phyloP scores from a whole-genome alignment of 2,113 vertebrate genomes.

The Mormyrus iriodes region DNA sequence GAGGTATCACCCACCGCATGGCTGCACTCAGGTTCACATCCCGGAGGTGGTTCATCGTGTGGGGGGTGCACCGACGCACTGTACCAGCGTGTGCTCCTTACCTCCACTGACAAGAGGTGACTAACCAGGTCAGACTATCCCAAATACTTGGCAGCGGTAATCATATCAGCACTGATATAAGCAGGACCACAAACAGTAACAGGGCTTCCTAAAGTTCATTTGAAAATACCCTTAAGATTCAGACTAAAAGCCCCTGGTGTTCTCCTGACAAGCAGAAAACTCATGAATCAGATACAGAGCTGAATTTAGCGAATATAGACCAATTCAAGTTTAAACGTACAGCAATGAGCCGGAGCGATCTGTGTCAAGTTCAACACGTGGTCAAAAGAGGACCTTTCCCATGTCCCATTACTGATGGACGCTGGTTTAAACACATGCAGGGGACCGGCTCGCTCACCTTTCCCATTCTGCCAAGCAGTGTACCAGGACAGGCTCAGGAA shows the following conservation, averaged over 20 bases:
- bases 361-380: background rate
- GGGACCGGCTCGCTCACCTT: slow-evolving; percentile 67
- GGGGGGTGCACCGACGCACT: no score
- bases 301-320: background rate
- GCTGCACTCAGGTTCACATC: no score
- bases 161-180: background rate
- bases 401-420: background rate
- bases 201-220: background rate
- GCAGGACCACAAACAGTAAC: background rate
- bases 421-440: background rate
- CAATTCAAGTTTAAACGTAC: background rate
- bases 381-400: background rate
- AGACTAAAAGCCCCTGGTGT: background rate
- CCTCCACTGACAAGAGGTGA: background rate
- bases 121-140: background rate
- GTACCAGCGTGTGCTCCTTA: no score
- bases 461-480: slow-evolving; percentile 97
- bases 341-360: background rate
- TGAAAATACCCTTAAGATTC: background rate
- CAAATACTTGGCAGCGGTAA: background rate
- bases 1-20: no score
- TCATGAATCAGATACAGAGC: background rate
- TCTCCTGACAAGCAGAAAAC: background rate
- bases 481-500: slow-evolving; percentile 98
- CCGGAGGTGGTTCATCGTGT: no score